Percentiles rank a stretch among this genome's conserved stretches.
phyloP scores from a whole-genome alignment of 1,140 invertebrate genomes.

The Drosophila takahashii region DNA sequence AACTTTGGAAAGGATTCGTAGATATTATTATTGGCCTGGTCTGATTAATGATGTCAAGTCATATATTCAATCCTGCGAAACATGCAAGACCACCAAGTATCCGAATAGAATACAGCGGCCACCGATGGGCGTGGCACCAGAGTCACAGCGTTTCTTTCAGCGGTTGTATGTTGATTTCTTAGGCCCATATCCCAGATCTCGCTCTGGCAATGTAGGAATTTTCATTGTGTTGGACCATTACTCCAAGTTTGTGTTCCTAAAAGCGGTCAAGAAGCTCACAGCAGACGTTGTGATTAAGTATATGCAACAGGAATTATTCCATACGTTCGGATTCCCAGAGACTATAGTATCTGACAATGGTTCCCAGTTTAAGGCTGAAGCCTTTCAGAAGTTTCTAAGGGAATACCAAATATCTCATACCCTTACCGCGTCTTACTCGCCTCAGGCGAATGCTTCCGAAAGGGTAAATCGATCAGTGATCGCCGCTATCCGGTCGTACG shows the following conservation, averaged over 20 bases:
- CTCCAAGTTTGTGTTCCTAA: background rate
- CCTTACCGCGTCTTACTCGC: background rate
- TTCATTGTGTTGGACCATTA: background rate
- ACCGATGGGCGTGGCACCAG: background rate
- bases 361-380: background rate
- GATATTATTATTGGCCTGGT: conserved; percentile 3
- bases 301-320: background rate
- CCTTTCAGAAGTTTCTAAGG: background rate
- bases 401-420: too few species aligned
- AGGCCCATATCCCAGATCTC: background rate
- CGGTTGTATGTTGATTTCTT: background rate
- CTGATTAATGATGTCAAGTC: background rate
- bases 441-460: conserved; percentile 2
- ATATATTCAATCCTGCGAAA: background rate
- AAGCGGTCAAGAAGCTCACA: background rate
- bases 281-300: background rate
- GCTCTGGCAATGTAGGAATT: background rate
- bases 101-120: background rate
- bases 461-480: background rate
- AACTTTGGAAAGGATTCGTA: too few species aligned
- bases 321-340: background rate
- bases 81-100: background rate
- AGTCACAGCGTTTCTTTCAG: background rate
- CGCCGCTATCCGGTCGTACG: background rate
- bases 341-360: background rate